Evolutionary conservation across 1,140 invertebrate genomes (phyloP), one percentile per base, ranked within the genome.

Genomic region (Stenopsyche tienmushanensis): DNA sequence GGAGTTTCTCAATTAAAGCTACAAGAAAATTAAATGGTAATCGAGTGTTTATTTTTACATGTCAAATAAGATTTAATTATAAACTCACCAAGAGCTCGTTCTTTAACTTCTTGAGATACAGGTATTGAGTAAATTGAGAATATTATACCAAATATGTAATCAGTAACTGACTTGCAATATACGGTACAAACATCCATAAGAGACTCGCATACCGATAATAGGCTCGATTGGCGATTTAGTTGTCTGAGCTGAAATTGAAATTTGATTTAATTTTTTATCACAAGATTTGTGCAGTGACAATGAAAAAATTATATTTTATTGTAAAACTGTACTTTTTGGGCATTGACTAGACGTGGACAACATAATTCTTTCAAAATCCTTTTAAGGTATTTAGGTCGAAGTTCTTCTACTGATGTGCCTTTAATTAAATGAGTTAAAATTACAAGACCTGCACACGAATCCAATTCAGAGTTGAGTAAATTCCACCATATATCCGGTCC

Each of bases 401-500:
- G 71, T 18, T 83, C 78, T 13, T 84, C 83, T 8, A 73, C 60
- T 2, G 69, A 72, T 0, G 78, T 77, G 0, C 79, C 79, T 50
- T 75, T 79, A 1, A 81, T 58, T 18, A 81, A 74, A 52, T 78
- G 77, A n/a, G 77, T 70, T 0, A 81, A 66, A 0, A 81, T 75
- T 1, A 76, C 58, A 0, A 80, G 71, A 2, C 79, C 82, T 1
- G 77, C 72, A 74, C 79, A 80, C 2, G 82, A 80, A 54, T 84
- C 80, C 18, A 88, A 72, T 10, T 82, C 81, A 1, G 82, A 77
- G 34, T 84, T 74, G 5, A 88, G 71, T 1, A 88, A 71, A 8
- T 82, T 78, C 74, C 83, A 86, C 73, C 83, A 86, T 0, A 79
- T 80, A 21, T 80, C 74, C 0, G 86, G 82, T 1, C 76, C 78